Evolutionary conservation across 2,888 invertebrate species (phyloP).

Genomic region (Ischnura elegans): DNA sequence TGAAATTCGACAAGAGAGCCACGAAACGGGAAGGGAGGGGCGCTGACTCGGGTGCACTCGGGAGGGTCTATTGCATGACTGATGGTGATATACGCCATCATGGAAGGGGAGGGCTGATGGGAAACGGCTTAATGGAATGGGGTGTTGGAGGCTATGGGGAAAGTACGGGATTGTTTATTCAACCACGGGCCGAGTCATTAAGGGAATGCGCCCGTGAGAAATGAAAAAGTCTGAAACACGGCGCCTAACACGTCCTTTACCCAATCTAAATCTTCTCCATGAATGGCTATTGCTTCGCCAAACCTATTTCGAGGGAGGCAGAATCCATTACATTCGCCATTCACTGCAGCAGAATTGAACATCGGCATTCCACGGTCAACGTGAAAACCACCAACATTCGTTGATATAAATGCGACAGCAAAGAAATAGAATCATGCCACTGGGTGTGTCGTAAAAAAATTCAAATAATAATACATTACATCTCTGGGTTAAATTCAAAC

Average conservation of each 20-base stretch:
- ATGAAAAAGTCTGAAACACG: background rate
- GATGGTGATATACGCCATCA: background rate
- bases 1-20: too few relatives aligned
- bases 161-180: background rate
- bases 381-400: background rate
- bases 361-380: background rate
- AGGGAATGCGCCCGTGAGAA: background rate
- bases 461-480: too few relatives aligned
- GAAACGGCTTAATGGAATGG: background rate
- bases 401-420: too few relatives aligned
- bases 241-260: background rate
- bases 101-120: background rate
- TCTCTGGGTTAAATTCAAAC: too few relatives aligned
- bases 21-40: background rate
- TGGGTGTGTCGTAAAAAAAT: too few relatives aligned
- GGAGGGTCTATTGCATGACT: background rate
- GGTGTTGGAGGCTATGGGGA: background rate
- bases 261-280: background rate
- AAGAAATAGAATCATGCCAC: too few relatives aligned
- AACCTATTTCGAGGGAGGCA: background rate
- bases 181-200: background rate
- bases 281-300: background rate
- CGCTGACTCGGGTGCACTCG: background rate
- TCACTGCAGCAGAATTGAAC: background rate
- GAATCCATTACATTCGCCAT: background rate